These are phyloP conservation scores for Chymomyza procnemis DNA, from an alignment of 2,888 invertebrate species.

Conservation along the genomic window DNA sequence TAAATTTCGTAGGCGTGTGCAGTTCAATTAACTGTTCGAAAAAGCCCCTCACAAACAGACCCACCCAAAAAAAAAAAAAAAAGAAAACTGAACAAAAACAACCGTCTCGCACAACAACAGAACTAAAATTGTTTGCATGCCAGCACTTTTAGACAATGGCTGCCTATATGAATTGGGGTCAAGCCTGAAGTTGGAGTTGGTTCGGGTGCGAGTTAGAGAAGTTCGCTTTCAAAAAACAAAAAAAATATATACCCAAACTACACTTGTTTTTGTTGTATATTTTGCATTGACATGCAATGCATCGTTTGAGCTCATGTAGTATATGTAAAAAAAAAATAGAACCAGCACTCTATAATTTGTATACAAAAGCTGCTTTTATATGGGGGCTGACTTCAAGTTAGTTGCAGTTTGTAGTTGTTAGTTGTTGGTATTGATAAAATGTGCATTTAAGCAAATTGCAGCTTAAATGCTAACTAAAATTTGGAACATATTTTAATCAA, in stretches of 20 bases:
- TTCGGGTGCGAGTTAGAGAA: neutral
- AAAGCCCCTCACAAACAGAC: neutral
- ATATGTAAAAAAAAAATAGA: neutral
- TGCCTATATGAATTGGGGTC: slow-evolving; percentile 17
- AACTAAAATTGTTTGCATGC: slow-evolving; percentile 60
- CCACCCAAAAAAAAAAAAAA: slow-evolving; percentile 26
- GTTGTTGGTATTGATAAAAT: slow-evolving; percentile 33
- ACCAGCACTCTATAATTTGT: slow-evolving; percentile 55
- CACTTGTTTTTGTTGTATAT: slow-evolving; percentile 31
- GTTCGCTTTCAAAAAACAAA: neutral
- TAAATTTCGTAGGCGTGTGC: slow-evolving; percentile 52
- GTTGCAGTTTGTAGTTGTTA: slow-evolving; percentile 18
- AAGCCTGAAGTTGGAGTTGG: neutral
- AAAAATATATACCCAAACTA: neutral
- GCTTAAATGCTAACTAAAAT: slow-evolving; percentile 10
- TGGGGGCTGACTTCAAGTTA: slow-evolving; percentile 35
- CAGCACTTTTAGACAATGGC: slow-evolving; percentile 49
- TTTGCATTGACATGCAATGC: slow-evolving; percentile 64
- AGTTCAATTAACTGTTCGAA: slow-evolving; percentile 60
- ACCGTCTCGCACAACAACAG: neutral
- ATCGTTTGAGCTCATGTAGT: neutral
- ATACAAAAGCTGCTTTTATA: slow-evolving; percentile 39
- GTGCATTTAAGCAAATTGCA: slow-evolving; percentile 46
- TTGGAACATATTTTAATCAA: too few species aligned
- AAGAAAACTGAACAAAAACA: too few species aligned